Base-by-base conservation (phyloP, 2,797 vertebrate species). In the Moxostoma hubbsi region DNA sequence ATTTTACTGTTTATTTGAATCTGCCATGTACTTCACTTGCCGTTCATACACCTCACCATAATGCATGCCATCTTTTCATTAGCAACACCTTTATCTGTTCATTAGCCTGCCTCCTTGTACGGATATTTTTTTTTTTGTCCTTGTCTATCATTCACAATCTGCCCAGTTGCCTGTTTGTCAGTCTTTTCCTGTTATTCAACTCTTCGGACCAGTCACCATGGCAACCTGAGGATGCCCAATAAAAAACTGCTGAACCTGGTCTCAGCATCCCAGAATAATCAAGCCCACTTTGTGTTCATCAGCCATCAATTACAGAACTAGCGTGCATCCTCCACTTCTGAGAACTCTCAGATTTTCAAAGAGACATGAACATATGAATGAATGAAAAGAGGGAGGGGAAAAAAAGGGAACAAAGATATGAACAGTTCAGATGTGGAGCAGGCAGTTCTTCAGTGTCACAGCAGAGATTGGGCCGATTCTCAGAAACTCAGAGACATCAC, bases 201-300 rank as follows among this genome's bases (percentile, higher is more conserved):
- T 58, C 73, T 71, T 53, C 46, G 54, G 64, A 36, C 61, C 46
- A 6, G 79, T 86, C 51, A 51, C 81, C 83, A 82, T 53, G 77
- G 79, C 76, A 83, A 83, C 81, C 11, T 13, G 64, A 24, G 72
- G 79, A 85, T 83, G 82, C 84, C 76, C 83, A 83, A 83, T 85
- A 64, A 81, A 81, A 85, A 83, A 83, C 63, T 53, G 53, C 66
- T 83, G 81, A 84, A 80, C 81, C 66, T 75, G 46, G 62, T 46
- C 46, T 77, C n/a, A 11, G 50, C 73, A 81, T 83, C 79, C 74
- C 74, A 61, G 84, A 83, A 83, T 77, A 79, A 82, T 81, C 51
- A 49, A 82, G 24, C 73, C 76, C 85, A 73, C 75, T 77, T 77
- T 73, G 69, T 5, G 8, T 55, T 82, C 80, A 74, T 80, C 81